Evolutionary conservation across 1,140 invertebrate genomes (phyloP).

Genomic region (Cyphomyrmex costatus): DNA sequence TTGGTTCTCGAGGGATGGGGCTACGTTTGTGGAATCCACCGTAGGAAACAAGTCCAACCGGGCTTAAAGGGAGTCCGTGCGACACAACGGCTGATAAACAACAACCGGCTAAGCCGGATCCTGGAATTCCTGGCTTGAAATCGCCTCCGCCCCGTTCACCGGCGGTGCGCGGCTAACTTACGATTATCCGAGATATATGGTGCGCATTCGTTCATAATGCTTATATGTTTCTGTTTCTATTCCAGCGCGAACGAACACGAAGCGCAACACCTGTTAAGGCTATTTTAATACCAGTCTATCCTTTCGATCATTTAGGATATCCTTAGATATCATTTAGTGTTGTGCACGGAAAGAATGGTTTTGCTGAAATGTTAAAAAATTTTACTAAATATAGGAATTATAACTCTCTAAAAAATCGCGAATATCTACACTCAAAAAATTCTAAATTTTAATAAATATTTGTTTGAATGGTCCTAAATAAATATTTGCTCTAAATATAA

Average conservation of each 20-base stretch:
- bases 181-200: conserved; percentile 81
- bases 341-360: too few relatives aligned
- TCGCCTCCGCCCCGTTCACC: conserved; percentile 26
- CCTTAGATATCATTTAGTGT: too few relatives aligned
- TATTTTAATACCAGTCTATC: not conserved
- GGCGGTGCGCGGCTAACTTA: conserved; percentile 54
- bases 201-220: conserved; percentile 4
- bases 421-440: too few relatives aligned
- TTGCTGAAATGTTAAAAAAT: too few relatives aligned
- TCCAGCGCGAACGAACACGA: not conserved
- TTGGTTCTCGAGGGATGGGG: not conserved
- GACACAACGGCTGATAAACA: conserved; percentile 64
- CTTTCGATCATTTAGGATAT: not conserved
- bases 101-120: conserved; percentile 51
- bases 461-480: too few relatives aligned
- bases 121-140: not conserved
- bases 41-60: conserved; percentile 51
- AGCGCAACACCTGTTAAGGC: not conserved
- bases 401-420: too few relatives aligned
- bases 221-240: conserved; percentile 1
- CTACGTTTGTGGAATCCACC: conserved; percentile 26
- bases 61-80: conserved; percentile 42
- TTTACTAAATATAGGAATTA: too few relatives aligned
- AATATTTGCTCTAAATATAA: too few relatives aligned
- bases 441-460: too few relatives aligned